These are phyloP conservation scores for Tetragnatha montana DNA, from an alignment of 2,888 invertebrate species.

Conservation along the genomic window DNA sequence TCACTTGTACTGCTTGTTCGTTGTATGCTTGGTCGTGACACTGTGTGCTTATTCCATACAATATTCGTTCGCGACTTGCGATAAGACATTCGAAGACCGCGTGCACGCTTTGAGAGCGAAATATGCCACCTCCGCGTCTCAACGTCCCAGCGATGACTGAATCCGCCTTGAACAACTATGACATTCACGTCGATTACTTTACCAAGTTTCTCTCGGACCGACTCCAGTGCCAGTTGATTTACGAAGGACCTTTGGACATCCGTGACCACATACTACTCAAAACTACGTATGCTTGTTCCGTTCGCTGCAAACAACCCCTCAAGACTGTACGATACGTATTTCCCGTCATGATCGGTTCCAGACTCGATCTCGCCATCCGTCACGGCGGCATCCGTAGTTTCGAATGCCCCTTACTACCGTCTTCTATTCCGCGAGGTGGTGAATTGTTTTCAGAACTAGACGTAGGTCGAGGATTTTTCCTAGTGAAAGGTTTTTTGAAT, in stretches of 20 bases:
- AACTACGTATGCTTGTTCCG: slow-evolving; percentile 1
- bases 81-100: neutral
- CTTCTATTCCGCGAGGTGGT: neutral
- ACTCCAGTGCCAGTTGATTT: neutral
- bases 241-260: slow-evolving; percentile 4
- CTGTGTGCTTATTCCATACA: neutral
- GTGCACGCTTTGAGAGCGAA: slow-evolving; percentile 9
- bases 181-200: slow-evolving; percentile 1
- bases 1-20: slow-evolving; percentile 19
- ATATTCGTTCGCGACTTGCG: neutral
- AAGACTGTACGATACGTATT: neutral
- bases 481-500: neutral
- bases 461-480: neutral
- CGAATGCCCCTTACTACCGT: neutral
- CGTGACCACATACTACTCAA: neutral
- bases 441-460: neutral
- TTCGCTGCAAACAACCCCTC: neutral
- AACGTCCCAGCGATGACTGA: neutral
- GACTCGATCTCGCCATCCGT: slow-evolving; percentile 2
- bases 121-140: slow-evolving; percentile 6
- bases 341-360: slow-evolving; percentile 24
- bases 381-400: neutral
- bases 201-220: neutral
- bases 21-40: neutral
- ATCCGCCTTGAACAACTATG: neutral